Evolutionary conservation across 2,113 vertebrate genomes (phyloP), one percentile per base, ranked within the genome.

Genomic region (Seriola rivoliana): DNA sequence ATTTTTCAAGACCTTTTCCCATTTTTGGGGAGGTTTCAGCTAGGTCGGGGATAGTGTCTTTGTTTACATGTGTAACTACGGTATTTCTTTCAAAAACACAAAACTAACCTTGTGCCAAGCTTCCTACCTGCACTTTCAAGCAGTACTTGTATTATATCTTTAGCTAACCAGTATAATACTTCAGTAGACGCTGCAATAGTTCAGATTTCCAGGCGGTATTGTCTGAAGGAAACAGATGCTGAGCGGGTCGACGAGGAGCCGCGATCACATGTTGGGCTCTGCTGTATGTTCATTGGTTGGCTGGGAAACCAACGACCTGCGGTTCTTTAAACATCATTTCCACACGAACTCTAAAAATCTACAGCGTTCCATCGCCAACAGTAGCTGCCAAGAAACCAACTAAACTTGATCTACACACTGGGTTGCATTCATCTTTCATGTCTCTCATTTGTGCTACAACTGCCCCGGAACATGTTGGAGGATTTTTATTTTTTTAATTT

Each of bases 31-130:
- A 71, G 91, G 87, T 84, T 85, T 89, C 67, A 82, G 79, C 84
- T 93, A 92, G 90, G 85, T 93, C 82, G 78, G 90, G 90, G 89
- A 92, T 92, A 94, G 92, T 93, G 91, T 93, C 93, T 94, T 93
- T 95, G 94, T 95, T 95, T 95, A 95, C 94, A 95, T 93, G 91
- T 95, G 92, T 92, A 89, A 93, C 84, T 87, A 93, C 74, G 11
- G 87, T 94, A 88, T 91, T 94, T 94, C 92, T 91, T 94, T 93
- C 80, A 91, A 86, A 29, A 93, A 94, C 90, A 91, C 89, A 93
- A 90, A 91, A 91, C 86, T 91, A 94, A 95, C 93, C 87, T 93
- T 94, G 94, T 95, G 93, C 93, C 93, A 95, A 94, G 90, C 93
- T 94, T 94, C 91, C 88, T 92, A 91, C 86, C 91, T 93, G 94